Evolutionary conservation across 2,797 vertebrate species (phyloP).

Genomic region (Danio kyathit): DNA sequence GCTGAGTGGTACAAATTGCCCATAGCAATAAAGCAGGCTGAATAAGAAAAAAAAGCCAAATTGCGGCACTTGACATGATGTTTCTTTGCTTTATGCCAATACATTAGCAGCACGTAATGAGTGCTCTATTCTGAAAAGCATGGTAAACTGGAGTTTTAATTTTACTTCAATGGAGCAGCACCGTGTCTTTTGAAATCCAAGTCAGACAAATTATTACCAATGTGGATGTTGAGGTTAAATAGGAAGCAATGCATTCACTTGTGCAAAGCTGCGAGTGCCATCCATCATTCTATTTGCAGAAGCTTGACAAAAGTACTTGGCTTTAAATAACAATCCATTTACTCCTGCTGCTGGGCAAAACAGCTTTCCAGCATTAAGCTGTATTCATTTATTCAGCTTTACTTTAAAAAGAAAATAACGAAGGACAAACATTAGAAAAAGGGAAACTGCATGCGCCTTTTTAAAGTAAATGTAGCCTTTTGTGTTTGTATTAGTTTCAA

Average conservation of each 20-base stretch:
- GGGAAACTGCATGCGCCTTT: slow-evolving; percentile 22
- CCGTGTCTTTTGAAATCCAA: slow-evolving; percentile 90
- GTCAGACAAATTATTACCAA: slow-evolving; percentile 94
- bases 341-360: slow-evolving; percentile 91
- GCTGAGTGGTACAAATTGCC: slow-evolving; percentile 99
- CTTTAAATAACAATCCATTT: slow-evolving; percentile 94
- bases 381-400: slow-evolving; percentile 89
- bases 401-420: slow-evolving; percentile 79
- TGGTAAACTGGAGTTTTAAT: slow-evolving; percentile 98
- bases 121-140: slow-evolving; percentile 97
- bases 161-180: slow-evolving; percentile 94
- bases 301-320: slow-evolving; percentile 95
- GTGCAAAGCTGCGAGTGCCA: slow-evolving; percentile 83
- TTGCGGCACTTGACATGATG: slow-evolving; percentile 97
- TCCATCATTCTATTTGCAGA: slow-evolving; percentile 99
- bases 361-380: slow-evolving; percentile 94
- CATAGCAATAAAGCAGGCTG: slow-evolving; percentile 98
- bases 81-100: slow-evolving; percentile 98
- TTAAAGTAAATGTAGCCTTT: background rate
- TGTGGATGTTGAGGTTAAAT: slow-evolving; percentile 94
- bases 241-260: slow-evolving; percentile 90
- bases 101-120: slow-evolving; percentile 98
- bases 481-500: background rate
- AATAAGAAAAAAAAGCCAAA: slow-evolving; percentile 85
- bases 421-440: slow-evolving; percentile 39